These are phyloP conservation scores for Aplodontia rufa DNA, from an alignment of 2,113 vertebrate genomes.

Conservation along the genomic window DNA sequence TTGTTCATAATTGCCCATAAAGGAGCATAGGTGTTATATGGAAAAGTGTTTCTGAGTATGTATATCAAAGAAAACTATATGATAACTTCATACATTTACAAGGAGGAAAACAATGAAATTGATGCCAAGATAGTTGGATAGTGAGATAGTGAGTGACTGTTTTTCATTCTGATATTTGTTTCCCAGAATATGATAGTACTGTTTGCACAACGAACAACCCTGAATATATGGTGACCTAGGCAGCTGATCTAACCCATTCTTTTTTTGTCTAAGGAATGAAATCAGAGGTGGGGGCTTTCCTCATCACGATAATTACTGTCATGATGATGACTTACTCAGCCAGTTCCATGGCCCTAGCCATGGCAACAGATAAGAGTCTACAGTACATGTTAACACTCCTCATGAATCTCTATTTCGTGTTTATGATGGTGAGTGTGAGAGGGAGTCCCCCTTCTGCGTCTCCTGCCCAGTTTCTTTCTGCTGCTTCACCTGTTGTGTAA, in stretches of 20 bases:
- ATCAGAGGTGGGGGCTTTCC: constrained; percentile 85
- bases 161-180: not conserved
- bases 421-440: constrained; percentile 92
- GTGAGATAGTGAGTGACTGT: not conserved
- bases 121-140: not conserved
- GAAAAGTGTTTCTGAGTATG: not conserved
- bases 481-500: not conserved
- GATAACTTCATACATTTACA: not conserved
- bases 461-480: not conserved
- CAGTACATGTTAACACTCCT: constrained; percentile 92
- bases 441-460: not conserved
- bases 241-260: not conserved
- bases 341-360: constrained; percentile 92
- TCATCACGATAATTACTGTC: constrained; percentile 90
- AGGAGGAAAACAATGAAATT: not conserved
- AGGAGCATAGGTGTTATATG: not conserved
- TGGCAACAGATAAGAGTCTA: constrained; percentile 91
- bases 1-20: not conserved
- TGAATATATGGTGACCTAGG: too few relatives aligned
- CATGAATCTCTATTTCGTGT: constrained; percentile 92
- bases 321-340: constrained; percentile 90
- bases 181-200: not conserved
- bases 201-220: not conserved
- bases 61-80: not conserved
- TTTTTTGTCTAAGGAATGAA: constrained; percentile 88